phyloP scores from a whole-genome alignment of 2,888 invertebrate species.

The Thereva nobilitata region DNA sequence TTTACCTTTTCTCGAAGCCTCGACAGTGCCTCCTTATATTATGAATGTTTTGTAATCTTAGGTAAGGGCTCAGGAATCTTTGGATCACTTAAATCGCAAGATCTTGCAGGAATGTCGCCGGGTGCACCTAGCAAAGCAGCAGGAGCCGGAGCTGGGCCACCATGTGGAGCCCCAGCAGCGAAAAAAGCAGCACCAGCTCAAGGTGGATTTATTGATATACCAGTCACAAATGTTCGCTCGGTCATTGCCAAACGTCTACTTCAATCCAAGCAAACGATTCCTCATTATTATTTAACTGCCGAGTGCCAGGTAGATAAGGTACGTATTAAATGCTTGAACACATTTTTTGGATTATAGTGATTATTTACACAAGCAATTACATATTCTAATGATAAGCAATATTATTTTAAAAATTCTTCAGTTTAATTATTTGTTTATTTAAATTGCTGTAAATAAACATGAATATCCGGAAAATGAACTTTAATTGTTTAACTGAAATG shows the following conservation, averaged over 20 bases:
- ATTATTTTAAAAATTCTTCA: too few relatives aligned
- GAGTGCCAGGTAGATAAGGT: constrained; percentile 84
- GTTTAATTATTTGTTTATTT: too few relatives aligned
- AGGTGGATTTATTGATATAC: constrained; percentile 69
- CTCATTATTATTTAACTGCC: constrained; percentile 92
- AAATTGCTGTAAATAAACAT: too few relatives aligned
- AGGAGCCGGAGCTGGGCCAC: constrained; percentile 10
- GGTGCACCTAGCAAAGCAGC: constrained; percentile 46
- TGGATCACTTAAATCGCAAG: constrained; percentile 81
- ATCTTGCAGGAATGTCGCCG: constrained; percentile 65
- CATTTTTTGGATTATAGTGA: too few relatives aligned
- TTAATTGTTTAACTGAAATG: too few relatives aligned
- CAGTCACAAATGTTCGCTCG: constrained; percentile 79
- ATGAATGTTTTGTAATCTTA: constrained; percentile 43
- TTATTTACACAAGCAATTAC: too few relatives aligned
- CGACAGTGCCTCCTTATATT: too few relatives aligned
- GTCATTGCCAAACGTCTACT: constrained; percentile 88
- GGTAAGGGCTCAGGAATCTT: constrained; percentile 78
- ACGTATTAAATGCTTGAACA: constrained; percentile 46
- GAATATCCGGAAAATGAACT: too few relatives aligned
- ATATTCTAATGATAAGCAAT: too few relatives aligned
- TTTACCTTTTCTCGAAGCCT: too few relatives aligned
- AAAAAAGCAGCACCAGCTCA: constrained; percentile 38
- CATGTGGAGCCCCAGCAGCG: too few relatives aligned
- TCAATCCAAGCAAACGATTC: constrained; percentile 90